Evolutionary conservation across 2,888 invertebrate species (phyloP), one percentile per base, ranked within the genome.

Genomic region (Iphiclides podalirius): DNA sequence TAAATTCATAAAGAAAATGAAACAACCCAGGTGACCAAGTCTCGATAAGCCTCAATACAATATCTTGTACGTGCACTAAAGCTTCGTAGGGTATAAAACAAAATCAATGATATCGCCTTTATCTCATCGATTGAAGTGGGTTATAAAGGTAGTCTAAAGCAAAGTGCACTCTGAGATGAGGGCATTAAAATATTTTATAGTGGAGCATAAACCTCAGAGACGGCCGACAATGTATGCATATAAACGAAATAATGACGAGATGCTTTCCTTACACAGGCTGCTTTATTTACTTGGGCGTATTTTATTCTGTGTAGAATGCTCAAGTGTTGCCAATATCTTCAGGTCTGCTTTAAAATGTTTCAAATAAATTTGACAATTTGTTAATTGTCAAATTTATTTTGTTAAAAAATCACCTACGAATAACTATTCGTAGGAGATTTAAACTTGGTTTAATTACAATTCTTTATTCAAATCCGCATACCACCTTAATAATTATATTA

Each of bases 161-260:
- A 49, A 55, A 67, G 63, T 67, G 64, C 63, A 63, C 63, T 64
- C 56, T 55, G 58, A 57, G 58, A 58, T 51, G 52, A 58, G 53
- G 46, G 46, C 58, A 63, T 67, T 63, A 66, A 64, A 66, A 64
- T 66, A 64, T 63, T 65, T 67, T 63, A 64, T 53, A 52, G 52
- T 39, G 34, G 38, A 48, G 39, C 44, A 37, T 53, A 49, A 49
- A 42, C 42, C 35, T 38, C 9, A 12, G 6, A 34, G 15, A 14
- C 17, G 17, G 16, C 16, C 13, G 23, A 50, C 49, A 46, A 34
- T 43, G 46, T 49, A 47, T 48, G 49, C 14, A 52, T 12, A 47
- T 53, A 50, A 54, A 52, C 35, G 36, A 52, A 55, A 53, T 55
- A 57, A 58, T 53, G 49, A 55, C 49, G 52, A 53, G 48, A 49